A percentile compares a stretch with the other conserved stretches of the same genome.
phyloP scores from a whole-genome alignment of 2,113 vertebrate genomes.

The Crotalus horridus region DNA sequence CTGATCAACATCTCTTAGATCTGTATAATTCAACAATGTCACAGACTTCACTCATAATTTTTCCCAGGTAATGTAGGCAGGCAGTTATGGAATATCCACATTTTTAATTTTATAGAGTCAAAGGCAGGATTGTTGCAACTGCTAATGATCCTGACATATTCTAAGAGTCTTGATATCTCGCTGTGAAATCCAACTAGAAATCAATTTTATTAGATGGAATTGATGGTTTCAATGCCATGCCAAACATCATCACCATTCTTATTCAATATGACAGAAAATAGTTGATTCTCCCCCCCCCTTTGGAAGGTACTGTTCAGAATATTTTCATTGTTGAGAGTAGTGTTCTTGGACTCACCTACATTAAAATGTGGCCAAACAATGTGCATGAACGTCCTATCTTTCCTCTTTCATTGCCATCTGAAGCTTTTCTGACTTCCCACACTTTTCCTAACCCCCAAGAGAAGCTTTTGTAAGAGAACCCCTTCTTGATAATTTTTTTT shows the following conservation, averaged over 20 bases:
- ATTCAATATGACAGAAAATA: neutral
- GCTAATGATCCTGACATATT: neutral
- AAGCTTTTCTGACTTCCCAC: neutral
- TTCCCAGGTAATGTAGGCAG: neutral
- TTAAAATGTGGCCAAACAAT: neutral
- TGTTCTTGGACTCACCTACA: neutral
- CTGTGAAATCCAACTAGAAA: rapidly evolving
- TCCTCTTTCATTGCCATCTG: neutral
- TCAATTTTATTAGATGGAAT: neutral
- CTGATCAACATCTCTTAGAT: neutral
- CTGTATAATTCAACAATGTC: neutral
- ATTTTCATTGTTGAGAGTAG: neutral
- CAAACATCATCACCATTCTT: neutral
- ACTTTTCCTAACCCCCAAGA: neutral
- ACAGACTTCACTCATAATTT: neutral
- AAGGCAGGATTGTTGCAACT: neutral
- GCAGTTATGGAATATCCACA: neutral
- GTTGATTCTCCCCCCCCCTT: neutral
- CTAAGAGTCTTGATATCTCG: rapidly evolving
- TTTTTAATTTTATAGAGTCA: rapidly evolving
- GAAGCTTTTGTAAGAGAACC: neutral
- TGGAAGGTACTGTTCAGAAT: neutral
- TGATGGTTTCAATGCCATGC: neutral
- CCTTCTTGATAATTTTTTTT: neutral
- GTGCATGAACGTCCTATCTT: neutral